Evolutionary conservation across 2,113 vertebrate genomes (phyloP), one percentile per base, ranked within the genome.

Genomic region (Tamias sibiricus): DNA sequence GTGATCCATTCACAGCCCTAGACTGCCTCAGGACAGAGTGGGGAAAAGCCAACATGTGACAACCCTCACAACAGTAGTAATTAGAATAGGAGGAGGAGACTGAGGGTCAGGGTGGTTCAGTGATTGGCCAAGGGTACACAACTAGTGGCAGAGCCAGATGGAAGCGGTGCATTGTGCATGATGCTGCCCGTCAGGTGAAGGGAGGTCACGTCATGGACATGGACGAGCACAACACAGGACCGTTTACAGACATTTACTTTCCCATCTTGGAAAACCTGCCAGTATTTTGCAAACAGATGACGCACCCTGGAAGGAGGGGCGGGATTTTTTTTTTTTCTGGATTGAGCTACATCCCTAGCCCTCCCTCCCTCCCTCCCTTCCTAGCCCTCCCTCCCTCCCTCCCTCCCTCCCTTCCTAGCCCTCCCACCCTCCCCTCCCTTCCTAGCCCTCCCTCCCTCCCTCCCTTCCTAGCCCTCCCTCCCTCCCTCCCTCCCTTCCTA

Each of bases 31-130:
- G 14, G 92, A 35, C 13, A 24, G 72, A 42, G 11, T 35, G 30
- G 62, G 19, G 19, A 11, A 20, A 47, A 59, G 17, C 37, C 40
- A n/a, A n/a, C 16, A 26, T 0, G 24, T 0, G 40, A 30, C 62
- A 4, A 22, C 35, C 19, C 4, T 26, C 37, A 2, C 0, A 12
- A 12, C 2, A 1, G 13, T 17, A 20, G 1, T 0, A 24, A 13
- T 9, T 8, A 8, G 6, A 79, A 5, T 0, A 2, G 30, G 0
- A 32, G 30, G 28, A 72, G n/a, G 68, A 86, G 69, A 35, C 52
- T 3, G 26, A 62, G 52, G 64, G 64, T 28, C 91, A 77, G 84
- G 64, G 84, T 57, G 81, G 66, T 4, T 66, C 80, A 20, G 0
- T 8, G 66, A 30, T 40, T 24, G 37, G 26, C 72, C 68, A 52